phyloP scores from a whole-genome alignment of 2,113 vertebrate genomes.

The Actinemys pallida region DNA sequence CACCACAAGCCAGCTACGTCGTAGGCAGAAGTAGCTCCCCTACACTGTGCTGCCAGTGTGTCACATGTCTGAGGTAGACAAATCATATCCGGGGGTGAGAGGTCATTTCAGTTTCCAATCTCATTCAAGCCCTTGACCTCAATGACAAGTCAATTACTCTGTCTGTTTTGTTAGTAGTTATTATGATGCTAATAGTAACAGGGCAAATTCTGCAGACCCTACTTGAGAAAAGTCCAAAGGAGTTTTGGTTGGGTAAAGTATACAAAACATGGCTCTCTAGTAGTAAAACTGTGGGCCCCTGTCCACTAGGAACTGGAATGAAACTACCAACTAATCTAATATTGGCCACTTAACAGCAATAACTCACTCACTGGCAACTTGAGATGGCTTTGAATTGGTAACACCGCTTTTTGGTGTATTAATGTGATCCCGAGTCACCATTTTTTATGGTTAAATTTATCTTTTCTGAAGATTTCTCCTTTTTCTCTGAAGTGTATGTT shows the following conservation, averaged over 20 bases:
- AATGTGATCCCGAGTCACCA: rapidly evolving
- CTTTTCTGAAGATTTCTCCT: rapidly evolving
- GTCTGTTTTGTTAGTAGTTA: background rate
- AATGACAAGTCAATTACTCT: background rate
- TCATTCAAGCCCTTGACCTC: background rate
- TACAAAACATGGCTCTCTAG: background rate
- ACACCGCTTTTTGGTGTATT: background rate
- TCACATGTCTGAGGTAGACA: background rate
- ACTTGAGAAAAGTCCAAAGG: background rate
- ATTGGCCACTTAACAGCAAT: background rate
- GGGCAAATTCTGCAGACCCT: background rate
- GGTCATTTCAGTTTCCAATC: background rate
- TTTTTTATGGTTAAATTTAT: background rate
- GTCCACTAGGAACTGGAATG: background rate
- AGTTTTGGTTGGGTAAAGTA: background rate
- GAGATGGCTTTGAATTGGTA: background rate
- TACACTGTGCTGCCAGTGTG: background rate
- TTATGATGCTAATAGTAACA: background rate
- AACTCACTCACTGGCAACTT: background rate
- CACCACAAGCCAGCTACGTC: background rate
- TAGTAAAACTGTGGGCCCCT: background rate
- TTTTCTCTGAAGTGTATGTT: background rate
- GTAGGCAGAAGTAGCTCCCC: background rate
- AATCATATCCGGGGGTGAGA: background rate
- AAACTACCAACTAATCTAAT: background rate